Conservation (phyloP, 23 tunicate species). For the Trididemnum nubilum region DNA sequence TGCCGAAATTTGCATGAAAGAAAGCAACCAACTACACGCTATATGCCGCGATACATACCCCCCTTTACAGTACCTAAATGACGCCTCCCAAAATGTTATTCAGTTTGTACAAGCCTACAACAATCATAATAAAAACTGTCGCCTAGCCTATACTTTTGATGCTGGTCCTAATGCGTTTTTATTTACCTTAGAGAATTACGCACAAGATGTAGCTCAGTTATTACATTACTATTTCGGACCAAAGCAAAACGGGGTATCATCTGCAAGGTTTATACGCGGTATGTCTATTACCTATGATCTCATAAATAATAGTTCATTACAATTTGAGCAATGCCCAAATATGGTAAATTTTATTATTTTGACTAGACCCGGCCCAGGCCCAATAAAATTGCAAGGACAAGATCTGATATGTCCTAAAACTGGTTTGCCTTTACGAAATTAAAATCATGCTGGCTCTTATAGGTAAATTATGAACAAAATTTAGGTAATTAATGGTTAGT, state of each 20-base stretch:
- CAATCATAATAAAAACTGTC: slow-evolving; percentile 8
- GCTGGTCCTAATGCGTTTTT: slow-evolving; percentile 96
- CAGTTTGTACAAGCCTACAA: slow-evolving; percentile 76
- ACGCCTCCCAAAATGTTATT: slow-evolving; percentile 47
- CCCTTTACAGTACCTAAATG: slow-evolving; percentile 66
- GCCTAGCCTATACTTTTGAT: slow-evolving; percentile 85
- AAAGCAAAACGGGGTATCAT: not conserved
- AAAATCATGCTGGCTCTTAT: too few relatives aligned
- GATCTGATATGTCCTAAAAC: slow-evolving; percentile 14
- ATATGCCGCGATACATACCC: slow-evolving; percentile 82
- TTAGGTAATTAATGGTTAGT: too few relatives aligned
- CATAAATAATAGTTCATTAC: not conserved
- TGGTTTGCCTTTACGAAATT: slow-evolving; percentile 5
- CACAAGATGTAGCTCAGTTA: slow-evolving; percentile 41
- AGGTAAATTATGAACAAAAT: too few relatives aligned
- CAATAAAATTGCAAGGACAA: not conserved
- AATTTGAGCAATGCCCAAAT: not conserved
- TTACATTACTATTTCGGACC: slow-evolving; percentile 35
- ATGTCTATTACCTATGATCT: not conserved
- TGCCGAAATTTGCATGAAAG: slow-evolving; percentile 73
- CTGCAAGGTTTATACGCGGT: slow-evolving; percentile 32
- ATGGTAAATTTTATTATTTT: slow-evolving; percentile 42
- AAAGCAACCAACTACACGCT: slow-evolving; percentile 89
- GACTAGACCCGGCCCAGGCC: slow-evolving; percentile 53
- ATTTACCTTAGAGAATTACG: slow-evolving; percentile 41